phyloP scores from a whole-genome alignment of 1,140 invertebrate species.

The Drosophila mojavensis region DNA sequence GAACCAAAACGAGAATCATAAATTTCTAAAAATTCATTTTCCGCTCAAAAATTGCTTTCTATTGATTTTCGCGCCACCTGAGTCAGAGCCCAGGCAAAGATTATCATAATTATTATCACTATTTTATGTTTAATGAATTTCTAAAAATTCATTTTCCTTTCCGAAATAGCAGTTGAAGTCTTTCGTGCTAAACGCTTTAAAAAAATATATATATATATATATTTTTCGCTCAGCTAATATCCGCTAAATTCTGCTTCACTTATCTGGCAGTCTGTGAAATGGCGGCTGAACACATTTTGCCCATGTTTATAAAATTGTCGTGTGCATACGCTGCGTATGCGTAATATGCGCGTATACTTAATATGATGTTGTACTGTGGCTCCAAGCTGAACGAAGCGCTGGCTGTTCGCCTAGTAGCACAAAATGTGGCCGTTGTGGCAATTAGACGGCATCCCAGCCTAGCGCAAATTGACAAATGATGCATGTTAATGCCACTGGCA shows the following conservation, averaged over 20 bases:
- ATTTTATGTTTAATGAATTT: background rate
- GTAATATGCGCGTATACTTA: conserved; percentile 31
- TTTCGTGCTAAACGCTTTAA: too few species aligned
- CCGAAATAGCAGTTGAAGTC: too few species aligned
- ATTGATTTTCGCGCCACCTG: too few species aligned
- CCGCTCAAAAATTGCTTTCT: too few species aligned
- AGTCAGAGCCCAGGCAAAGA: too few species aligned
- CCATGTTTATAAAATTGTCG: too few species aligned
- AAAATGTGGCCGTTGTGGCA: conserved; percentile 2
- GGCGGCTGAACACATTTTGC: too few species aligned
- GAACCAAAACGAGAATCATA: too few species aligned
- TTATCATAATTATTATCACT: background rate
- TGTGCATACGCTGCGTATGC: conserved; percentile 14
- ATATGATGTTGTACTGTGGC: conserved; percentile 21
- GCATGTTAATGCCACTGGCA: conserved; percentile 54
- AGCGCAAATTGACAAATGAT: conserved; percentile 64
- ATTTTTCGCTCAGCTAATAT: background rate
- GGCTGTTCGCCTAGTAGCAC: background rate
- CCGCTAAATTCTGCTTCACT: too few species aligned
- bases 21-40: too few species aligned
- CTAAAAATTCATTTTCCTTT: too few species aligned
- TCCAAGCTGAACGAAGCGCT: conserved; percentile 3
- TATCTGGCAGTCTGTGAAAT: too few species aligned
- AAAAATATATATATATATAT: background rate
- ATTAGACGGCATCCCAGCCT: conserved; percentile 9